phyloP scores from a whole-genome alignment of 1,140 invertebrate genomes.

The Heliconius eleuchia region DNA sequence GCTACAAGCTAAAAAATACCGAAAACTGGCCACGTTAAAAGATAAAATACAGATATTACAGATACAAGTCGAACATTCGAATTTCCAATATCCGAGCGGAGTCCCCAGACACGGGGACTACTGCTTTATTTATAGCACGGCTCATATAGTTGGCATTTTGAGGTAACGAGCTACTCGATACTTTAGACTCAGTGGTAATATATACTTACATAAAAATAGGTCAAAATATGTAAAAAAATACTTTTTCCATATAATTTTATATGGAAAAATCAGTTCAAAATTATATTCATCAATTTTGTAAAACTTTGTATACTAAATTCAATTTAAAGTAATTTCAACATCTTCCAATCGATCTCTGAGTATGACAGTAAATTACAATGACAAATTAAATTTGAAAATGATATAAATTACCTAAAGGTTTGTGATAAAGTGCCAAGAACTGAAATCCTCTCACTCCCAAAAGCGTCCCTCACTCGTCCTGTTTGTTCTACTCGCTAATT shows the following conservation, averaged over 20 bases:
- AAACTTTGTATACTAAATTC: no score
- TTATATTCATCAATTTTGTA: no score
- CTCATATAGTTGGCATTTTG: background rate
- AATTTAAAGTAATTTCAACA: no score
- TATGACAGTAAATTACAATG: no score
- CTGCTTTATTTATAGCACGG: constrained; percentile 6
- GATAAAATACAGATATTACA: background rate
- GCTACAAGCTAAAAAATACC: no score
- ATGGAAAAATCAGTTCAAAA: no score
- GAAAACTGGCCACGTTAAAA: background rate
- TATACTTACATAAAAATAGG: background rate
- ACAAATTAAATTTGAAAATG: no score
- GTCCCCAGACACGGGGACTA: background rate
- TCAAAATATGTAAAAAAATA: no score
- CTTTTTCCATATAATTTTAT: no score
- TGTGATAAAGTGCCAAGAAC: background rate
- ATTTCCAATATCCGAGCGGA: constrained; percentile 10
- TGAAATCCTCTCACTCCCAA: background rate
- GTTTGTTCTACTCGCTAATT: constrained; percentile 3
- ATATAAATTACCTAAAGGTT: background rate
- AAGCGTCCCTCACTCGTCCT: background rate
- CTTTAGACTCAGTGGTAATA: background rate
- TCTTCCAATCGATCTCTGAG: no score
- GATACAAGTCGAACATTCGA: background rate
- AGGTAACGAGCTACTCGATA: background rate